Evolutionary conservation across 2,888 invertebrate genomes (phyloP), one percentile per base, ranked within the genome.

Genomic region (Rhingia campestris): DNA sequence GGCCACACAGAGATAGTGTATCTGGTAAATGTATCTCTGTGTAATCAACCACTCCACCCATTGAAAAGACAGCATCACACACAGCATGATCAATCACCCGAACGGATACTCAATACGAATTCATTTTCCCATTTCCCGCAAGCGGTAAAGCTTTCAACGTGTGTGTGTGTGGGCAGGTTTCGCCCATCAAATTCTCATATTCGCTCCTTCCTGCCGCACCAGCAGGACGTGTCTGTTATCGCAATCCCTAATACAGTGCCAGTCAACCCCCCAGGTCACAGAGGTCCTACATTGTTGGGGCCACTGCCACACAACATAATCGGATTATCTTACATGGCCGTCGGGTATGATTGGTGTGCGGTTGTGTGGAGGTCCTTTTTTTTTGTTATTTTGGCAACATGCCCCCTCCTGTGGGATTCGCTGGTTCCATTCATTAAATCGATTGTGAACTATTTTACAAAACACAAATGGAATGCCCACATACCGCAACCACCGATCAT

Each of bases 31-130:
- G 58, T 75, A 70, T 58, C 69, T 70, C 22, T 43, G 32, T 22
- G 49, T 9, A 22, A 22, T 22, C 22, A 22, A 22, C 22, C 22
- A 22, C 22, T 2, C 22, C 22, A 2, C 22, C 22, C 22, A 49
- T 41, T 43, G 41, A 10, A 9, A 9, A 9, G 41, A 10, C 7
- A 41, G 30, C 43, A 9, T 22, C 22, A 74, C 5, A 67, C 41
- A 61, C 76, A 64, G 66, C 61, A 81, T 49, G 72, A 81, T 81
- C 81, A 81, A 81, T 81, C 81, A 81, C 39, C 72, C 66, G 76
- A 81, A 76, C 72, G 76, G 81, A 72, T 81, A 81, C 81, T 81
- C 76, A 81, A 81, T 81, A 72, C 76, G 66, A 81, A 81, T 81
- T 77, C 54, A 66, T 76, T 81, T 66, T 39, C 53, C 33, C 22